A percentile compares a stretch with the other conserved stretches of the same genome.
phyloP scores from a whole-genome alignment of 2,113 vertebrate species.

The Theropithecus gelada region DNA sequence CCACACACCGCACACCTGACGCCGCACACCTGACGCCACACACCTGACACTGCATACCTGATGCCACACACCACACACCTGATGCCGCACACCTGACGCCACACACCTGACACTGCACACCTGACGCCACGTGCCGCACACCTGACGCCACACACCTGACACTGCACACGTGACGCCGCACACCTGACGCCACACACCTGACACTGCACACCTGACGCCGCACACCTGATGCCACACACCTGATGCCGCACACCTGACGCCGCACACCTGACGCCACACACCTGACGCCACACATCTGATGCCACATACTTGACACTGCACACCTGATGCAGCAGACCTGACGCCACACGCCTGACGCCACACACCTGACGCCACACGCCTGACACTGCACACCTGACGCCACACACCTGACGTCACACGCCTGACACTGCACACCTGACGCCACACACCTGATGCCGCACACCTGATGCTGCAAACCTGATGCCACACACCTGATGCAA shows the following conservation, averaged over 20 bases:
- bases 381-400: accelerated
- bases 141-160: too few relatives aligned
- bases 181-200: too few relatives aligned
- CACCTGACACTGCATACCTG: accelerated
- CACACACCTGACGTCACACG: accelerated
- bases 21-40: accelerated
- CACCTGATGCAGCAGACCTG: too few relatives aligned
- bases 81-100: too few relatives aligned
- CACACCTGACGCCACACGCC: accelerated
- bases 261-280: too few relatives aligned
- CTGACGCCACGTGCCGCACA: accelerated
- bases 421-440: too few relatives aligned
- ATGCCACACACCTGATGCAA: accelerated
- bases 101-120: accelerated
- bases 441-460: accelerated
- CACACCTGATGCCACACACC: too few relatives aligned
- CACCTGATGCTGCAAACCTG: too few relatives aligned
- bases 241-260: too few relatives aligned
- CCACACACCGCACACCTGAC: too few relatives aligned
- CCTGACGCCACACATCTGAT: accelerated
- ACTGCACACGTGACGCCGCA: accelerated
- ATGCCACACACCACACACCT: too few relatives aligned
- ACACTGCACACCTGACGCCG: accelerated
- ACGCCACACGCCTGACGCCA: accelerated
- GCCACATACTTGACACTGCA: accelerated